Conservation (phyloP, 2,797 vertebrate genomes). For the Australoheros facetus region DNA sequence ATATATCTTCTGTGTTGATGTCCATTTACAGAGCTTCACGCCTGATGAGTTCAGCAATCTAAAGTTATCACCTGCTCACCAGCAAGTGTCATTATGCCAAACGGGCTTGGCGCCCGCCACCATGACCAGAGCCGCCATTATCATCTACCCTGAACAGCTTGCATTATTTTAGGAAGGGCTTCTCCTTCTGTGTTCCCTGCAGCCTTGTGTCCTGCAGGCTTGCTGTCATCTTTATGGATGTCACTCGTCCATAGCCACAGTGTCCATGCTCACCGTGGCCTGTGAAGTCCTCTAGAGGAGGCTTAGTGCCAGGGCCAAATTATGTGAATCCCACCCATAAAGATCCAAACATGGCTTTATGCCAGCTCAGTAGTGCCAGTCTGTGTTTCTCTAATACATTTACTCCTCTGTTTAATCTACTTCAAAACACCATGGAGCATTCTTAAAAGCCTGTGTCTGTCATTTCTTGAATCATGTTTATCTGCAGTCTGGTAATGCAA, state of each 20-base stretch:
- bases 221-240: conserved; percentile 51
- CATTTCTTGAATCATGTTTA: neutral
- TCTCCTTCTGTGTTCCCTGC: conserved; percentile 2
- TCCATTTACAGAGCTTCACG: conserved; percentile 48
- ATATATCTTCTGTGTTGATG: conserved; percentile 41
- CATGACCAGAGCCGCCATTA: conserved; percentile 12
- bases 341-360: conserved; percentile 14
- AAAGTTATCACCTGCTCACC: conserved; percentile 50
- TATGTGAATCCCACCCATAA: neutral
- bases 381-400: conserved; percentile 8
- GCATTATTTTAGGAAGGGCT: conserved; percentile 29
- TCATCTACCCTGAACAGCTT: conserved; percentile 2
- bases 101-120: conserved; percentile 35
- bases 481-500: neutral
- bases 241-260: conserved; percentile 8
- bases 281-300: conserved; percentile 19
- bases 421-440: neutral
- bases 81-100: conserved; percentile 45
- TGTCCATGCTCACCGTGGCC: neutral
- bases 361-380: conserved; percentile 15
- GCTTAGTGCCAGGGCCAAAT: neutral
- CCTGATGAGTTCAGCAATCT: conserved; percentile 47
- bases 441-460: neutral
- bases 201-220: conserved; percentile 15
- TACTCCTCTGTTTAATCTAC: conserved; percentile 17